Evolutionary conservation across 2,797 vertebrate species (phyloP).

Genomic region (Epinephelus coioides): DNA sequence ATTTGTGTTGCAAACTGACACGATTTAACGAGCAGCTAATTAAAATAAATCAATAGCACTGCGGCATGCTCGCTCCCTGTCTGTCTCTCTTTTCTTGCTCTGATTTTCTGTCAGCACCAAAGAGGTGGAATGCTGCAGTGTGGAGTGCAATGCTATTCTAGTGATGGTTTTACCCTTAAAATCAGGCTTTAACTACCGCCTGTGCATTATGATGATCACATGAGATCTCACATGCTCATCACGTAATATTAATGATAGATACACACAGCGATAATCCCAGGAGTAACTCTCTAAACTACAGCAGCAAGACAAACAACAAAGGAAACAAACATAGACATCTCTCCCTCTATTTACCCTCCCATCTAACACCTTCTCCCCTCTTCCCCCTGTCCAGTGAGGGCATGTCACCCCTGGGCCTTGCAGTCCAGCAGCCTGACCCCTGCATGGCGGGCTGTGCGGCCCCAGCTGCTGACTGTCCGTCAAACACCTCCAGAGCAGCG

Average conservation of each 20-base stretch:
- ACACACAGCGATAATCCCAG: constrained; percentile 18
- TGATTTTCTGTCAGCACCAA: constrained; percentile 67
- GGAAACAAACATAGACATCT: constrained; percentile 68
- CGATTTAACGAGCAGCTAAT: constrained; percentile 89
- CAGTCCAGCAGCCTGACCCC: constrained; percentile 82
- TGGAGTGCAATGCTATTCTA: constrained; percentile 42
- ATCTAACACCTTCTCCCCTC: constrained; percentile 63
- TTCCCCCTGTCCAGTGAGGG: constrained; percentile 70
- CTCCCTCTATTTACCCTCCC: constrained; percentile 69
- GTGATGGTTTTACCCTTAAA: constrained; percentile 48
- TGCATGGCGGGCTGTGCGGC: constrained; percentile 84
- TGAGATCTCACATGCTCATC: constrained; percentile 15
- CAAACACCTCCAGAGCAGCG: constrained; percentile 97
- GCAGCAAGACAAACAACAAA: constrained; percentile 47
- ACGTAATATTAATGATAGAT: constrained; percentile 1
- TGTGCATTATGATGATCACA: constrained; percentile 16
- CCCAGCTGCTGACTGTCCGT: constrained; percentile 99
- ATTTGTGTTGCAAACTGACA: constrained; percentile 88
- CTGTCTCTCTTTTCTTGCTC: constrained; percentile 59
- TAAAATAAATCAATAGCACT: constrained; percentile 91
- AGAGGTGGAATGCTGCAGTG: constrained; percentile 69
- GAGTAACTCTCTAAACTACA: constrained; percentile 29
- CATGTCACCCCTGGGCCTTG: constrained; percentile 78
- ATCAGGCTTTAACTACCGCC: background rate
- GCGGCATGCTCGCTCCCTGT: constrained; percentile 78